Percentiles rank a stretch among this genome's conserved stretches.
phyloP scores from a whole-genome alignment of 2,113 vertebrate genomes.

The Lucifuga dentata region DNA sequence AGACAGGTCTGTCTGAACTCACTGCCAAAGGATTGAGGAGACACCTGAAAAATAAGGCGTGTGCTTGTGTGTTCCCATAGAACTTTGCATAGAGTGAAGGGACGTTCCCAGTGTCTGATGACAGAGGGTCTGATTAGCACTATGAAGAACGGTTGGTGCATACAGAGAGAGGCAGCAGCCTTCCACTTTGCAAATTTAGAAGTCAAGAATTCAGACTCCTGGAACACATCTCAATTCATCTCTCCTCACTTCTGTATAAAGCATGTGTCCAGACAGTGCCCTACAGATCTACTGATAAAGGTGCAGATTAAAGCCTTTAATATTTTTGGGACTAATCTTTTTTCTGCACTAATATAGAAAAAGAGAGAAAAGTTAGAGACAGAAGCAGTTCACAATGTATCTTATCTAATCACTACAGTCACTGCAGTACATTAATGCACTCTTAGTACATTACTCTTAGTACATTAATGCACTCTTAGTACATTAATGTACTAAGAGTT shows the following conservation, averaged over 20 bases:
- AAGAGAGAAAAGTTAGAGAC: too few relatives aligned
- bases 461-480: too few relatives aligned
- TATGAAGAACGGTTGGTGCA: too few relatives aligned
- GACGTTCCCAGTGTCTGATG: constrained; percentile 58
- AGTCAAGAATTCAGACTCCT: constrained; percentile 59
- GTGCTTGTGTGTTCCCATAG: constrained; percentile 35
- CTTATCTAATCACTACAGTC: too few relatives aligned
- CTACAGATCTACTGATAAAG: constrained; percentile 54
- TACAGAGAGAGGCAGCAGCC: constrained; percentile 19
- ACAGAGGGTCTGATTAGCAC: constrained; percentile 62
- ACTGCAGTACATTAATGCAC: too few relatives aligned
- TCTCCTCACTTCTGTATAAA: constrained; percentile 74
- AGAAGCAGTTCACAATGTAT: too few relatives aligned
- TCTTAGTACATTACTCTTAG: too few relatives aligned
- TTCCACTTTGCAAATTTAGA: constrained; percentile 38
- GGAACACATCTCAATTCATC: constrained; percentile 58
- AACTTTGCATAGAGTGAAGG: constrained; percentile 23
- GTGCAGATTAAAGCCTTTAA: constrained; percentile 8
- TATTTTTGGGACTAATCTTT: too few relatives aligned
- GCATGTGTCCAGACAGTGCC: constrained; percentile 14
- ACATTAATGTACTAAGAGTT: too few relatives aligned
- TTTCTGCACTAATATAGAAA: too few relatives aligned
- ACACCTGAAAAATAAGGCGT: constrained; percentile 58
- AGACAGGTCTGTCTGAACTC: constrained; percentile 68
- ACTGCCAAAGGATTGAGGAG: constrained; percentile 53